Evolutionary conservation across 2,113 vertebrate genomes (phyloP).

Genomic region (Stercorarius parasiticus): DNA sequence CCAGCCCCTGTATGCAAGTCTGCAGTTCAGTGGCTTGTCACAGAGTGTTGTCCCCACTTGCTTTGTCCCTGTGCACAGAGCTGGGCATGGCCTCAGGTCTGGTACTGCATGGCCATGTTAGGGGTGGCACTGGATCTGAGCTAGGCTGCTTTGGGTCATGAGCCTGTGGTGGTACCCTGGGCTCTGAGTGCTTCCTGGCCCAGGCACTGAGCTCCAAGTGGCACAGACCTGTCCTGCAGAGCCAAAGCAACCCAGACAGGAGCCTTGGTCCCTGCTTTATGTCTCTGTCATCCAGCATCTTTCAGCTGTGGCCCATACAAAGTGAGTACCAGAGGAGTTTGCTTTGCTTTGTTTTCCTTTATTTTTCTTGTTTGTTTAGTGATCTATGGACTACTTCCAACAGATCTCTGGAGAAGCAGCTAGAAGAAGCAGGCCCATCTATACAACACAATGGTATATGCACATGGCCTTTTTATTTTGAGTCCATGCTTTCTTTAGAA

Average conservation of each 20-base stretch:
- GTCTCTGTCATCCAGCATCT: not conserved
- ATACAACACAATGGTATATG: not conserved
- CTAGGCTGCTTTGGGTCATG: not conserved
- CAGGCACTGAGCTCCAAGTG: not conserved
- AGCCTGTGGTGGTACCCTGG: not conserved
- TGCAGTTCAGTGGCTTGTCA: fast-evolving
- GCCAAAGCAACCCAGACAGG: not conserved
- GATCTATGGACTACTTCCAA: not conserved
- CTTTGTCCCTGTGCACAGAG: not conserved
- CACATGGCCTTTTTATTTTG: not conserved
- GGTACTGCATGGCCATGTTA: not conserved
- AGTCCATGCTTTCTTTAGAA: not conserved
- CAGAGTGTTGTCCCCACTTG: not conserved
- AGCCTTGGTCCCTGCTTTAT: not conserved
- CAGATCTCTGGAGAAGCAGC: not conserved
- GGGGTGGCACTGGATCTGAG: not conserved
- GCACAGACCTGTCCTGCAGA: not conserved
- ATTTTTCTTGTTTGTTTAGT: not conserved
- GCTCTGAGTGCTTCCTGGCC: not conserved
- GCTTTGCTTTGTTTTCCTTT: not conserved
- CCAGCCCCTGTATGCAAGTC: not conserved
- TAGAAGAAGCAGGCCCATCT: not conserved
- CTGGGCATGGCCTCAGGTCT: not conserved
- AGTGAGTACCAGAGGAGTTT: not conserved
- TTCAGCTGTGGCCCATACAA: not conserved